Percentiles rank a stretch among this genome's conserved stretches.
Evolutionary conservation across 2,888 invertebrate genomes (phyloP).

Genomic region (Lysandra bellargus): DNA sequence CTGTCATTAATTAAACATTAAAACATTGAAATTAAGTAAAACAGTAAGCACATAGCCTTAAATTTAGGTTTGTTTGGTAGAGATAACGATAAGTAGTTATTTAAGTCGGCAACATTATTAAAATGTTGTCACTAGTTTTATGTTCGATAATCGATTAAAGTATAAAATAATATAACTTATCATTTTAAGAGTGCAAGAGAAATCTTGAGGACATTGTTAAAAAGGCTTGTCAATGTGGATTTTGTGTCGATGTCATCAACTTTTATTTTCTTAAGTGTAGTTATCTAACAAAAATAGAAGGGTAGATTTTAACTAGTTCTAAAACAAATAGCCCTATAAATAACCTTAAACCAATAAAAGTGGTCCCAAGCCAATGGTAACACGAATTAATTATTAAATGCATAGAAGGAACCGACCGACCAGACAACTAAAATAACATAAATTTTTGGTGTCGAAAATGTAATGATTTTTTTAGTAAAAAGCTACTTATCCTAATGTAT

Average conservation of each 20-base stretch:
- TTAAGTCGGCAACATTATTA: background rate
- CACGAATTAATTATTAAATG: conserved; percentile 10
- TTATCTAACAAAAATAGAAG: too few species aligned
- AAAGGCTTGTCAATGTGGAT: too few species aligned
- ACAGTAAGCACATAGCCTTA: background rate
- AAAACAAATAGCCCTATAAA: conserved; percentile 10
- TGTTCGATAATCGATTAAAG: background rate
- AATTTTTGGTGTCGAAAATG: conserved; percentile 10
- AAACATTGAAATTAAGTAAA: background rate
- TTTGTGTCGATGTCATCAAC: too few species aligned
- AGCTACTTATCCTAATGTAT: conserved; percentile 6
- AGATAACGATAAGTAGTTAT: background rate
- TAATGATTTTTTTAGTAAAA: background rate
- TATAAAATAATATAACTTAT: background rate
- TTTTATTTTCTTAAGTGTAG: too few species aligned
- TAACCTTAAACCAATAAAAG: conserved; percentile 4
- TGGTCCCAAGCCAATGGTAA: conserved; percentile 26
- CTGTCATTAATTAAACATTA: background rate
- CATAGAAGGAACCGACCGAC: background rate
- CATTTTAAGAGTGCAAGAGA: background rate
- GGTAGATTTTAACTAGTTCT: background rate
- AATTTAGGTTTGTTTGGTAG: background rate
- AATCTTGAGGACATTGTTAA: too few species aligned
- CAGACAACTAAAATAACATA: conserved; percentile 9
- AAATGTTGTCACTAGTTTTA: background rate